Evolutionary conservation across 2,113 vertebrate species (phyloP), one percentile per base, ranked within the genome.

Genomic region (Solea solea): DNA sequence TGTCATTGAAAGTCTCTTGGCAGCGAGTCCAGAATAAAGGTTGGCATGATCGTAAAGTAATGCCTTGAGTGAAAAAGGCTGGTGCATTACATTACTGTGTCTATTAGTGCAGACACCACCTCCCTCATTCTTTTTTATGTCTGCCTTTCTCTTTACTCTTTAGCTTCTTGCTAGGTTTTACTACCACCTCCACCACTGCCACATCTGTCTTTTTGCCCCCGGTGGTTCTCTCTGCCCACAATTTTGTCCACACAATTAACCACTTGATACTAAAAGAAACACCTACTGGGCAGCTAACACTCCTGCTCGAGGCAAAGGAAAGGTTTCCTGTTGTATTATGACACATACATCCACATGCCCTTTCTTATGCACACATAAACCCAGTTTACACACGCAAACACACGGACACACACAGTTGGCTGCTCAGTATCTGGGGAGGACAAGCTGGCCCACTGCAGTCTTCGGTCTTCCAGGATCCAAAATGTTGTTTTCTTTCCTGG

Each of bases 171-270:
- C 65, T 68, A 55, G 72, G 69, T 80, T 86, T 78, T 74, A 83
- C 79, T 63, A 54, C 86, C 59, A 64, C 65, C 76, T 86, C 78
- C 79, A 70, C 69, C 14, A 25, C 46, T 53, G 58, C 56, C 81
- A 79, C 84, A 87, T 89, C 88, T 91, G 85, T 88, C 81, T 78
- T 77, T 87, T 79, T 83, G 64, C 77, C 77, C 76, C 74, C 69
- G 34, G 62, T 86, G 80, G 65, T 84, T 74, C 71, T 49, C 55
- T 79, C 61, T 82, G 70, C 72, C 58, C 66, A 79, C 83, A 76
- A 78, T 84, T 86, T 71, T 76, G 80, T 85, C 69, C 79, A 78
- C 7, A 16, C 81, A 92, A 86, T 93, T 92, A 89, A 81, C 74
- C 52, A 41, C 64, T 57, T 64, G 21, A 69, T 59, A 65, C 61